Base-by-base conservation (phyloP, 1,140 invertebrate genomes). In the Nephila pilipes region DNA sequence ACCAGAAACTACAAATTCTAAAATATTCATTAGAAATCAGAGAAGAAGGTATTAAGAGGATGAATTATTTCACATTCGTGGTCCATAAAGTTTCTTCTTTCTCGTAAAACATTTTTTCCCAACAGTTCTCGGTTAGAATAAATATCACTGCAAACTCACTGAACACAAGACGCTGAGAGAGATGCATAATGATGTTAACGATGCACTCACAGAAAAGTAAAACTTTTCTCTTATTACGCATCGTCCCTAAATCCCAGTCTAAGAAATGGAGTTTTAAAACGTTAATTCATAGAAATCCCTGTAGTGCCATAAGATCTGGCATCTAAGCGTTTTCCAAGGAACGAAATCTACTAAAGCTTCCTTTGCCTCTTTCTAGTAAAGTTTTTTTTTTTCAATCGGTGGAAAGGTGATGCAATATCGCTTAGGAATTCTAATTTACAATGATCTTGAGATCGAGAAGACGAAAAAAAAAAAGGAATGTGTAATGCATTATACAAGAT, bases 211-310 rank as follows among this genome's bases (percentile, higher is more conserved):
- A 46, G 4, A 36, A 75, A 75, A 32, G 14, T 32, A 75, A 75
- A 75, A 69, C 16, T 3, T 36, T 32, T 75, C 65, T 75, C 14
- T 75, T 75, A 69, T 75, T 25, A 8, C 12, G 20, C 25, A 12
- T 12, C 79, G 12, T 32, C 25, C 55, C 55, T 22, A 60, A 85
- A 60, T 85, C 25, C 83, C 83, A 22, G 3, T 58, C 29, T 6
- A 20, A 60, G 16, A 29, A 36, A 60, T 3, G 29, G 32, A 85
- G 54, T 85, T 85, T 85, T 36, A 36, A 85, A 85, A 85, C 10
- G 29, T 60, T 60, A 85, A 36, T 14, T 85, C 57, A 58, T 20
- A 60, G 55, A 85, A 85, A 85, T 85, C 55, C 83, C 83, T 16
- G 3, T 55, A 58, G 83, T 4, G 8, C 18, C 16, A 3, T 55